These are phyloP conservation scores for Amazonetta brasiliensis DNA, from an alignment of 2,797 vertebrate species.

Conservation along the genomic window DNA sequence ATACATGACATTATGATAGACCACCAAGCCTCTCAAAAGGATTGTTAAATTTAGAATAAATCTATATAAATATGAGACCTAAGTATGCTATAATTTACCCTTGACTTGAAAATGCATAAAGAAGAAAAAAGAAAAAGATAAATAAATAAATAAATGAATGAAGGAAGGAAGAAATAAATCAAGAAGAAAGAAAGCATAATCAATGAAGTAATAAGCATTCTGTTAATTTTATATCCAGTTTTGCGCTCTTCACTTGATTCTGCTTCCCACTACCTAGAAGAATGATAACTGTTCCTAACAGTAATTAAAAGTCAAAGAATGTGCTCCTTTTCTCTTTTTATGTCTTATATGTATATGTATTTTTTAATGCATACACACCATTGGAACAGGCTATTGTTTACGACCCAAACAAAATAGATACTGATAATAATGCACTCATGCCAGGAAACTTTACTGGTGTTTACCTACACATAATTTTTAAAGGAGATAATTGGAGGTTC, in stretches of 20 bases:
- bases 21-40: background rate
- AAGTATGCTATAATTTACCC: background rate
- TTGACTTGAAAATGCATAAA: background rate
- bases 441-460: background rate
- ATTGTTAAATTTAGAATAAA: background rate
- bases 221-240: background rate
- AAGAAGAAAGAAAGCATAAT: background rate
- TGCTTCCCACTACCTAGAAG: background rate
- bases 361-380: background rate
- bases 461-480: constrained; percentile 5
- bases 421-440: background rate
- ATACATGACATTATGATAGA: background rate
- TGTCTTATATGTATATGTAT: background rate
- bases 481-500: constrained; percentile 4
- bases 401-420: background rate
- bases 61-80: background rate
- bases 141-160: no score
- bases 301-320: background rate
- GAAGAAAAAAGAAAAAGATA: background rate
- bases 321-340: background rate
- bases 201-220: background rate
- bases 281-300: background rate
- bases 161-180: no score
- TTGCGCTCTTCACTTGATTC: background rate
- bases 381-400: background rate